Evolutionary conservation across 2,797 vertebrate species (phyloP).

Genomic region (Gymnothorax javanicus): DNA sequence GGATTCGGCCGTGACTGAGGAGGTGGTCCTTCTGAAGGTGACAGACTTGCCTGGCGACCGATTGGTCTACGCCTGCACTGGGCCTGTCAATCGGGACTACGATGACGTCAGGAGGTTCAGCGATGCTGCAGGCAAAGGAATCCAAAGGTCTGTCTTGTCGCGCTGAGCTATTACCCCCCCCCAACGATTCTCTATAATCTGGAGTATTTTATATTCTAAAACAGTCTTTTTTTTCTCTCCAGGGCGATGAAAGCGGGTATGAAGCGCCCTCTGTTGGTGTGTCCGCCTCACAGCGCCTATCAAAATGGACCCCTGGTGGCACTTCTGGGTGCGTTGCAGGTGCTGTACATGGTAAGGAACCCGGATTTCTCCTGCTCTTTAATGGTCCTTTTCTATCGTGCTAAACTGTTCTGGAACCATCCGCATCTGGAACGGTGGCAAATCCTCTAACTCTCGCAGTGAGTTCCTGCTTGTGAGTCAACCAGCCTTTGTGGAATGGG

Average conservation of each 20-base stretch:
- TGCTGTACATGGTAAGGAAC: constrained; percentile 74
- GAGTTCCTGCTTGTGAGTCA: no score
- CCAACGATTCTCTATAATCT: not conserved
- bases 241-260: constrained; percentile 78
- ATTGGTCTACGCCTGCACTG: constrained; percentile 75
- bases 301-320: constrained; percentile 65
- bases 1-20: constrained; percentile 66
- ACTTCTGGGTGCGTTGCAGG: constrained; percentile 75
- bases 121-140: constrained; percentile 70
- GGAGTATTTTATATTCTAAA: not conserved
- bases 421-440: no score
- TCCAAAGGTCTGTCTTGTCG: constrained; percentile 66
- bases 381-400: not conserved
- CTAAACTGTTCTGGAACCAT: no score
- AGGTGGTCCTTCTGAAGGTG: constrained; percentile 73
- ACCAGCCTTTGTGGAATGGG: no score
- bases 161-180: not conserved
- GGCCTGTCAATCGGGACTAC: constrained; percentile 77
- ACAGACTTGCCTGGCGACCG: constrained; percentile 73
- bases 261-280: constrained; percentile 76
- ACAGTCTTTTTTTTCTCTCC: constrained; percentile 5
- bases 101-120: constrained; percentile 76
- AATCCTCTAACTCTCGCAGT: no score
- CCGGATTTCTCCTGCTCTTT: not conserved
- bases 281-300: constrained; percentile 69